Percentiles rank a stretch among this genome's conserved stretches.
phyloP scores from a whole-genome alignment of 2,888 invertebrate species.

The Drosophila siamana region DNA sequence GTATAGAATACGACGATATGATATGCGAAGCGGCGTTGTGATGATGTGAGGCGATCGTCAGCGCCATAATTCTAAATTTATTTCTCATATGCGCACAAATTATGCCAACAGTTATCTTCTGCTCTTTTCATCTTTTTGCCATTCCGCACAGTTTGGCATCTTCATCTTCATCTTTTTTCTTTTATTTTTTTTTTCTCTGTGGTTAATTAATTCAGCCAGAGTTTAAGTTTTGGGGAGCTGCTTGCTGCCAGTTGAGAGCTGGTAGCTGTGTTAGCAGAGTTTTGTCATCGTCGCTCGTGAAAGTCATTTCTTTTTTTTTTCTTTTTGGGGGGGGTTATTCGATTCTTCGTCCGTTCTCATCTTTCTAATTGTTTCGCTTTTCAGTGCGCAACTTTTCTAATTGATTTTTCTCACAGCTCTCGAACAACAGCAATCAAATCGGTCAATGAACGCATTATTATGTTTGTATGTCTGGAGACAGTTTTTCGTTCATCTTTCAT shows the following conservation, averaged over 20 bases:
- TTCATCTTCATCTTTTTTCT: constrained; percentile 4
- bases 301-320: constrained; percentile 51
- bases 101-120: constrained; percentile 47
- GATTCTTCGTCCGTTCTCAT: constrained; percentile 4
- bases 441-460: constrained; percentile 75
- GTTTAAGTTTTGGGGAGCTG: not conserved
- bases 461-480: constrained; percentile 16
- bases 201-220: constrained; percentile 53
- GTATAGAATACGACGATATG: constrained; percentile 6
- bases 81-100: constrained; percentile 31
- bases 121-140: constrained; percentile 11
- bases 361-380: constrained; percentile 45
- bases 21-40: not conserved
- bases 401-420: constrained; percentile 71
- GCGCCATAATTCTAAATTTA: constrained; percentile 5
- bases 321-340: not conserved
- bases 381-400: constrained; percentile 68
- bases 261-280: constrained; percentile 17
- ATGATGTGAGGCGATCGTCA: not conserved
- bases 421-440: constrained; percentile 40
- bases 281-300: constrained; percentile 51
- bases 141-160: constrained; percentile 42
- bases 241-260: not conserved
- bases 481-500: constrained; percentile 17
- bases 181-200: constrained; percentile 1